These are phyloP conservation scores for human DNA, from an alignment of 2,113 vertebrate species.

Conservation along the genomic window GRCh38 chr17:77792501-77793000, in stretches of 20 bases:
- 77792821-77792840: fast-evolving
- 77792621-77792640: too few species aligned
- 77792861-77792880: fast-evolving
- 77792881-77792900: fast-evolving
- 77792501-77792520: too few species aligned
- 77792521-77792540: too few species aligned
- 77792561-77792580: too few species aligned
- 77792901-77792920: fast-evolving
- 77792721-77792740: fast-evolving
- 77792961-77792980: too few species aligned
- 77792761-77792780: fast-evolving
- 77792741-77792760: fast-evolving
- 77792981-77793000: too few species aligned
- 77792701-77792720: neutral
- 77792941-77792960: neutral
- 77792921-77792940: fast-evolving
- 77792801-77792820: neutral
- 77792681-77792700: neutral
- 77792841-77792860: neutral
- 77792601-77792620: neutral
- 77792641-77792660: neutral
- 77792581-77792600: too few species aligned
- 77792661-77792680: neutral
- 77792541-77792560: too few species aligned
- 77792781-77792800: fast-evolving